Percentiles rank a stretch among this genome's conserved stretches.
phyloP scores from a whole-genome alignment of 2,113 vertebrate species.

The Cinclus mexicanus region DNA sequence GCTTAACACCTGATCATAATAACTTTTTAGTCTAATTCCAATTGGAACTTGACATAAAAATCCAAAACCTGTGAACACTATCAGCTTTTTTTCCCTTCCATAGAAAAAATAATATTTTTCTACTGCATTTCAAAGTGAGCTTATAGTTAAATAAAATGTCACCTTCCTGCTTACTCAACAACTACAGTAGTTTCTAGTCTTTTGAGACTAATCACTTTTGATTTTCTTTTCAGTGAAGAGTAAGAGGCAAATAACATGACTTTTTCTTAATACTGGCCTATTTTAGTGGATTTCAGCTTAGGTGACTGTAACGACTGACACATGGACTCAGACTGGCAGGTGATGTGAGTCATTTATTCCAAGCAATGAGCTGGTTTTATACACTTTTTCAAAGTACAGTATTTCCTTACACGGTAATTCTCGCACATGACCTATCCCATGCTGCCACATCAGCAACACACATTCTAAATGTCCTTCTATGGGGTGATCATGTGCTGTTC shows the following conservation, averaged over 20 bases:
- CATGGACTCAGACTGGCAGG: not conserved
- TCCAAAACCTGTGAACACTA: not conserved
- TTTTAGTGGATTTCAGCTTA: not conserved
- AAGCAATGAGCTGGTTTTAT: not conserved
- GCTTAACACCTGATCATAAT: not conserved
- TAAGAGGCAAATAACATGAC: not conserved
- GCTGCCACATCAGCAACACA: not conserved
- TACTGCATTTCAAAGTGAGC: not conserved
- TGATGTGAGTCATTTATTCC: not conserved
- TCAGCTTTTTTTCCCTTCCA: not conserved
- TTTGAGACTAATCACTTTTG: not conserved
- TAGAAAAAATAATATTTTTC: not conserved
- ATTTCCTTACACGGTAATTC: not conserved
- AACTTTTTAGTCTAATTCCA: not conserved
- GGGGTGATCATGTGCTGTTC: rapidly evolving
- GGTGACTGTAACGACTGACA: not conserved
- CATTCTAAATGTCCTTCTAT: not conserved
- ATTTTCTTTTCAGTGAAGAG: not conserved
- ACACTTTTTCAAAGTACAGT: too few relatives aligned
- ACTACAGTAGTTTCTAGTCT: not conserved
- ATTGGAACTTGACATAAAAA: not conserved
- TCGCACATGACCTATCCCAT: not conserved
- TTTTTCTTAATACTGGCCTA: not conserved
- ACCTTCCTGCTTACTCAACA: not conserved
- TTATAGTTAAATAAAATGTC: not conserved